Base-by-base conservation (phyloP, 1,140 invertebrate genomes). In the Eriocheir sinensis region DNA sequence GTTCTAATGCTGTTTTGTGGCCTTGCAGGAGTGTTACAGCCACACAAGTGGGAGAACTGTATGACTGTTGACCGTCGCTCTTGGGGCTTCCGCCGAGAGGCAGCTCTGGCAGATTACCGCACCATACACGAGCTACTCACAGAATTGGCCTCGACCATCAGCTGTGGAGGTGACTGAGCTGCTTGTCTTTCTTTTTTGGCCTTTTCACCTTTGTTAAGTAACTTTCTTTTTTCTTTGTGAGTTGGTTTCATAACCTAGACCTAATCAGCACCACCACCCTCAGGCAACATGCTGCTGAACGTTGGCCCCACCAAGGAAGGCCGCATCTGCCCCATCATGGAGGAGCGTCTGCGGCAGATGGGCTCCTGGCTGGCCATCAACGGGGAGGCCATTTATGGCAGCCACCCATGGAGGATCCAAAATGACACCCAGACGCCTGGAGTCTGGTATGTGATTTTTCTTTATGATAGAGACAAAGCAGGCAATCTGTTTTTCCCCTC, bases 231-330 rank as follows among this genome's bases (percentile, higher is more conserved):
- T n/a, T n/a, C n/a, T n/a, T n/a, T n/a, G n/a, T n/a, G n/a, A n/a
- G n/a, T n/a, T n/a, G n/a, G n/a, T n/a, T n/a, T n/a, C n/a, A n/a
- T n/a, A n/a, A n/a, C n/a, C n/a, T n/a, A n/a, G n/a, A n/a, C n/a
- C n/a, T n/a, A 72, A 72, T 15, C n/a, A 72, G 12, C n/a, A 83
- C 36, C 8, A 30, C 6, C 36, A 44, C 40, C 3, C 32, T 21
- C 90, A 93, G 92, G 92, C 40, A 99, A 99, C 97, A 97, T 99
- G 12, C 96, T 99, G 12, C 98, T 99, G 96, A 99, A 99, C 96
- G 97, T 99, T 32, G 99, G 99, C 0, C 99, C 99, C 17, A 99
- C 98, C 0, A 98, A 98, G 96, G 98, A 99, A 96, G 99, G 99
- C 3, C 98, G 97, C 3, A 99, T 99, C 93, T 96, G 97, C 17